phyloP scores from a whole-genome alignment of 2,797 vertebrate species.

The Triplophysa bombifrons region DNA sequence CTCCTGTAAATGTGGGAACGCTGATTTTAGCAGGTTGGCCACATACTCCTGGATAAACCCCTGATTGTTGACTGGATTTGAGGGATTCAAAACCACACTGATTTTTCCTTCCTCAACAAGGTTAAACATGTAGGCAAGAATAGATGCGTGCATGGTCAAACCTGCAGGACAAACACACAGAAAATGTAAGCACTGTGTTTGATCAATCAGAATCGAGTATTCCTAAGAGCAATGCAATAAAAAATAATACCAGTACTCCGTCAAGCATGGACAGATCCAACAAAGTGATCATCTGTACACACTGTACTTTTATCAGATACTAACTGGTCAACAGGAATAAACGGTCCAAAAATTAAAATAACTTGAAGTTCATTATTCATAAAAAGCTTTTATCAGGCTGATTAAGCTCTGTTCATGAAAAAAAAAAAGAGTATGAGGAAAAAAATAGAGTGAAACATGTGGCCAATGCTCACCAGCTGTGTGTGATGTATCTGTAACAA shows the following conservation, averaged over 20 bases:
- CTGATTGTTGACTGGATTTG: conserved; percentile 91
- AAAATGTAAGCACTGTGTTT: too few species aligned
- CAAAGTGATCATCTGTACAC: neutral
- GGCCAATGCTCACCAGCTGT: conserved; percentile 86
- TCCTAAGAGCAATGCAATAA: neutral
- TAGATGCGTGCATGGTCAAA: conserved; percentile 97
- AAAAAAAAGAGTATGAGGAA: too few species aligned
- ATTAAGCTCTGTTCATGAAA: neutral
- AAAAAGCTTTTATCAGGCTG: neutral
- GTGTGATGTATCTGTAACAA: conserved; percentile 98
- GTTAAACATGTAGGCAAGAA: conserved; percentile 99
- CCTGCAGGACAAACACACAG: conserved; percentile 72
- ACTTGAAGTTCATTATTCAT: neutral
- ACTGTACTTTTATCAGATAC: neutral
- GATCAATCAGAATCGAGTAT: neutral
- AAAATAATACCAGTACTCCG: neutral
- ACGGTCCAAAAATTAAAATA: neutral
- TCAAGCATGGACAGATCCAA: neutral
- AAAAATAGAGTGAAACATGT: neutral
- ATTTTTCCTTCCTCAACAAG: conserved; percentile 98
- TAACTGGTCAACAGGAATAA: neutral
- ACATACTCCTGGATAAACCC: conserved; percentile 97
- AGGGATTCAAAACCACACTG: conserved; percentile 86
- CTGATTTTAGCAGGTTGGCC: conserved; percentile 97
- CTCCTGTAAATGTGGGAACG: conserved; percentile 98